Conservation (phyloP, 2,888 invertebrate genomes). For the Mesopsocus fuscifrons region DNA sequence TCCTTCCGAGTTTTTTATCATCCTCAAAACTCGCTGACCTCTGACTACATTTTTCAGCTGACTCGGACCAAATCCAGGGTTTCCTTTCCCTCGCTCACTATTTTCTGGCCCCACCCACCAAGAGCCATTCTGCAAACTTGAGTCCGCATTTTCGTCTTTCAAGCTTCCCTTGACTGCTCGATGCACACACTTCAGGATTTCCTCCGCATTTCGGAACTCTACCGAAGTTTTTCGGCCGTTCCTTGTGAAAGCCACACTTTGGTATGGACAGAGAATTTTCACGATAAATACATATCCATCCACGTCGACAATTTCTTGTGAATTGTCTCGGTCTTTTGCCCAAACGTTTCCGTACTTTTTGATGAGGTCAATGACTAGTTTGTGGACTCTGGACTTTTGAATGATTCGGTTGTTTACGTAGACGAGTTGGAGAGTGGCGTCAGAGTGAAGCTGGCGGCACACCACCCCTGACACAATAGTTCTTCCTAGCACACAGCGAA, state of each 20-base stretch:
- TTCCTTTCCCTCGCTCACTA: constrained; percentile 18
- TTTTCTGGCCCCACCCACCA: too few species aligned
- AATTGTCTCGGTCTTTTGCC: constrained; percentile 13
- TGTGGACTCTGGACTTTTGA: constrained; percentile 30
- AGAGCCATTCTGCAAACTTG: constrained; percentile 24
- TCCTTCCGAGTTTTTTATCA: constrained; percentile 6
- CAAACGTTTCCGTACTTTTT: constrained; percentile 18
- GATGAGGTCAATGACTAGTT: constrained; percentile 25
- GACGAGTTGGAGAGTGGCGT: constrained; percentile 36
- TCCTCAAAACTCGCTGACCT: constrained; percentile 8
- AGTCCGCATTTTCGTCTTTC: constrained; percentile 18
- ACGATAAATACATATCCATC: constrained; percentile 30
- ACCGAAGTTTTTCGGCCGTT: constrained; percentile 18
- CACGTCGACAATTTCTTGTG: constrained; percentile 13
- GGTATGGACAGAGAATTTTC: constrained; percentile 31
- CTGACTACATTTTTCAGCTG: constrained; percentile 3
- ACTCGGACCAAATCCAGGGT: constrained; percentile 11
- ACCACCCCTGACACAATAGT: constrained; percentile 34
- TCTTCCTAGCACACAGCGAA: neutral
- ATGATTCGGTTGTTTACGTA: constrained; percentile 44
- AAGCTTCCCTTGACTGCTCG: constrained; percentile 22
- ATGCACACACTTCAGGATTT: constrained; percentile 25
- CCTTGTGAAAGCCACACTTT: neutral
- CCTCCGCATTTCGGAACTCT: constrained; percentile 34
- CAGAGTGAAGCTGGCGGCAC: constrained; percentile 27